These are phyloP conservation scores for Leptatherina wallacei DNA, from an alignment of 2,797 vertebrate species.

Conservation along the genomic window DNA sequence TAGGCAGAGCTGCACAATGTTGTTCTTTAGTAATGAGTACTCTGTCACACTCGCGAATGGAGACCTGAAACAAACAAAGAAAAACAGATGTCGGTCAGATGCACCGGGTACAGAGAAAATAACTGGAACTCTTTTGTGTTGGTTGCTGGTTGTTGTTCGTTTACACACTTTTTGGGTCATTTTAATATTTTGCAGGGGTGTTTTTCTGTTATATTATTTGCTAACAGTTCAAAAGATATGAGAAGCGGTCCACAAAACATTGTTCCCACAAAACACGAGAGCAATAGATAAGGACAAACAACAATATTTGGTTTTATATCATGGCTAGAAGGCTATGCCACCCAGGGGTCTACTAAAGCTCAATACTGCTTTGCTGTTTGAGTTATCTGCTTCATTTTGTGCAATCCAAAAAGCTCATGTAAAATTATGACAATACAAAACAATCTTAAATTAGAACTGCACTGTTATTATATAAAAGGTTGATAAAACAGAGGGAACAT, in stretches of 20 bases:
- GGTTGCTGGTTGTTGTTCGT: not conserved
- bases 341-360: constrained; percentile 16
- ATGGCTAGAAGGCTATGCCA: constrained; percentile 12
- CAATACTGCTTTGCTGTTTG: constrained; percentile 17
- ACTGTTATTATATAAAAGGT: not conserved
- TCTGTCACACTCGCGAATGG: constrained; percentile 94
- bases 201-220: constrained; percentile 33
- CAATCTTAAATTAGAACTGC: not conserved
- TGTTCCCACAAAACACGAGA: constrained; percentile 36
- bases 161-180: not conserved
- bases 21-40: constrained; percentile 94
- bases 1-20: constrained; percentile 94
- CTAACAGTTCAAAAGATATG: constrained; percentile 15
- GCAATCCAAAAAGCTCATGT: constrained; percentile 13
- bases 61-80: constrained; percentile 81
- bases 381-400: constrained; percentile 7
- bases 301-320: constrained; percentile 52
- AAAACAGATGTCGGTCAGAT: constrained; percentile 5
- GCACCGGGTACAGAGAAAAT: not conserved
- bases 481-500: not conserved
- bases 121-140: not conserved
- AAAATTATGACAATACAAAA: constrained; percentile 5
- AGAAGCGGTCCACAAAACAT: not conserved
- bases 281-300: constrained; percentile 49
- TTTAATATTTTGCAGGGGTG: constrained; percentile 17